Percentiles rank a stretch among this genome's conserved stretches.
Evolutionary conservation across 2,113 vertebrate genomes (phyloP).

Genomic region (Aptenodytes patagonicus): DNA sequence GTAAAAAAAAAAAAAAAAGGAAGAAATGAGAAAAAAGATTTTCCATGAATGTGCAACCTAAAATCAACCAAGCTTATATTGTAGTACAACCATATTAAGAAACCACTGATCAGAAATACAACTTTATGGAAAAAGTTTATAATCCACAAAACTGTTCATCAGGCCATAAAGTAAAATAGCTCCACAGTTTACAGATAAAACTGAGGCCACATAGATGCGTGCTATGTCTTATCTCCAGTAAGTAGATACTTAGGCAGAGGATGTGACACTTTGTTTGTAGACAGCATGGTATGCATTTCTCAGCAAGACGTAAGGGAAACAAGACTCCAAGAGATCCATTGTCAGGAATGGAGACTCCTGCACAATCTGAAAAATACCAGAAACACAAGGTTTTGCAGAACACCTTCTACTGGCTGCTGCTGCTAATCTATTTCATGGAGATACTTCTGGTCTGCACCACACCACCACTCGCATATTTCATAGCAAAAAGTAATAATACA

Average conservation of each 20-base stretch:
- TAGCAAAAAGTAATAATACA: neutral
- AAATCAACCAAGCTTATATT: slow-evolving; percentile 78
- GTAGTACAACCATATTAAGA: slow-evolving; percentile 78
- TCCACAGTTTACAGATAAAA: slow-evolving; percentile 81
- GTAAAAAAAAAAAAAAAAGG: neutral
- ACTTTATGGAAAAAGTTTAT: slow-evolving; percentile 73
- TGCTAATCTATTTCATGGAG: neutral
- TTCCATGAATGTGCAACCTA: slow-evolving; percentile 75
- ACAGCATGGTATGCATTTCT: slow-evolving; percentile 98
- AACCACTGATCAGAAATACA: slow-evolving; percentile 81
- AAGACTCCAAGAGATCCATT: slow-evolving; percentile 98
- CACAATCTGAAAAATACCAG: slow-evolving; percentile 86
- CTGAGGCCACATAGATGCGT: slow-evolving; percentile 75
- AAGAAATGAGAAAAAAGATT: slow-evolving; percentile 3
- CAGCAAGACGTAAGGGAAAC: slow-evolving; percentile 97
- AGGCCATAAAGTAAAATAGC: slow-evolving; percentile 79
- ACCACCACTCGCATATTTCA: neutral
- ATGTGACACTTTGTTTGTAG: slow-evolving; percentile 97
- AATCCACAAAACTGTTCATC: slow-evolving; percentile 79
- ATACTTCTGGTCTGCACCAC: neutral
- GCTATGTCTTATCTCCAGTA: slow-evolving; percentile 67
- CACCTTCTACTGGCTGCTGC: neutral
- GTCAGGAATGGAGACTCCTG: slow-evolving; percentile 99
- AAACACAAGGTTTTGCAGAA: slow-evolving; percentile 1
- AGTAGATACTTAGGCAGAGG: slow-evolving; percentile 82